Percentiles rank a stretch among this genome's conserved stretches.
phyloP scores from a whole-genome alignment of 2,797 vertebrate genomes.

The Mormyrus hasselquistii region DNA sequence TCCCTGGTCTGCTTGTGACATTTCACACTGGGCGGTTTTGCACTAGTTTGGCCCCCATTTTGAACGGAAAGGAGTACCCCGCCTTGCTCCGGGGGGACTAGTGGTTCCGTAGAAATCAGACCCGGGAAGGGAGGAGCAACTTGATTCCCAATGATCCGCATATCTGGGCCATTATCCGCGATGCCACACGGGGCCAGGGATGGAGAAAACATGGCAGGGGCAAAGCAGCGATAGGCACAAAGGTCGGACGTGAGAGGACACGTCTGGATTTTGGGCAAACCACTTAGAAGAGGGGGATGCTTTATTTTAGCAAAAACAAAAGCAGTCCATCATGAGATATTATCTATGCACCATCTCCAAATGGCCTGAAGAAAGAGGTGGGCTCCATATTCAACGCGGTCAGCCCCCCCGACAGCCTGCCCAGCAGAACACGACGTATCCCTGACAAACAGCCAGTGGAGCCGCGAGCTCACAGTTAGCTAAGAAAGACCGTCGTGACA shows the following conservation, averaged over 20 bases:
- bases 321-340: neutral
- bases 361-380: neutral
- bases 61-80: neutral
- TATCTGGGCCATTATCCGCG: neutral
- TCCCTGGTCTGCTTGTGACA: neutral
- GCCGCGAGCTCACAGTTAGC: neutral
- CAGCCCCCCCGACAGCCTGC: neutral
- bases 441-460: neutral
- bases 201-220: neutral
- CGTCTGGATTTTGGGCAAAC: constrained; percentile 3
- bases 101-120: neutral
- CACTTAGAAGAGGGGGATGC: neutral
- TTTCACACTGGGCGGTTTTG: neutral
- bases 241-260: neutral
- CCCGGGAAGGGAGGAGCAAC: neutral
- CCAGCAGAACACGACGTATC: neutral
- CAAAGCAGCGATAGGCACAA: neutral
- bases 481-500: neutral
- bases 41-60: neutral
- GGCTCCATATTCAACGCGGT: neutral
- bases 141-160: neutral
- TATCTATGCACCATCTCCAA: neutral
- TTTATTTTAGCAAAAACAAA: constrained; percentile 7
- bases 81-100: neutral
- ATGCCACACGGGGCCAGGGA: neutral